phyloP scores from a whole-genome alignment of 2,113 vertebrate genomes.

The Numenius arquata region DNA sequence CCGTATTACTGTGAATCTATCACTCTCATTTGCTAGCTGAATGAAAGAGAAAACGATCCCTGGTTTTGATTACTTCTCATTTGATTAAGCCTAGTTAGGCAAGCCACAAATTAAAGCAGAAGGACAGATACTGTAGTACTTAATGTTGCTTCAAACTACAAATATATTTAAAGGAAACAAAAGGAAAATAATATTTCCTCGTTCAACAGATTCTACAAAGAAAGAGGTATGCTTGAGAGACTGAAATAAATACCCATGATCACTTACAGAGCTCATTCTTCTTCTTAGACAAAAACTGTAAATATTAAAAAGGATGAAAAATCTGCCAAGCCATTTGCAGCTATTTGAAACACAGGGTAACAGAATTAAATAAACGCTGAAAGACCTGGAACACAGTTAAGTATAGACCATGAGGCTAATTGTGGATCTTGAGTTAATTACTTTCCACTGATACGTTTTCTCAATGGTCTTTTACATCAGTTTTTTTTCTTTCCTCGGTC shows the following conservation, averaged over 20 bases:
- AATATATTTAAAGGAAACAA: constrained; percentile 18
- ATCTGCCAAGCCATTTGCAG: constrained; percentile 64
- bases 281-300: constrained; percentile 49
- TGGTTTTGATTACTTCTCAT: constrained; percentile 27
- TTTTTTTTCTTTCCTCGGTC: constrained; percentile 51
- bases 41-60: constrained; percentile 36
- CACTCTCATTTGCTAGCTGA: constrained; percentile 16
- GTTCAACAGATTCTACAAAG: background rate
- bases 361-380: constrained; percentile 68
- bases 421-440: constrained; percentile 78
- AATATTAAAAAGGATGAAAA: constrained; percentile 63
- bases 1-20: background rate
- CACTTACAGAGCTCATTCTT: constrained; percentile 57
- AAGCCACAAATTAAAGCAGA: constrained; percentile 44
- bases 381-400: constrained; percentile 72
- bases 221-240: background rate
- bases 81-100: constrained; percentile 28
- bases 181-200: constrained; percentile 38
- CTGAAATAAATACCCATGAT: constrained; percentile 61
- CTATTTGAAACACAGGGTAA: constrained; percentile 66
- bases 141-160: constrained; percentile 21
- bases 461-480: constrained; percentile 70
- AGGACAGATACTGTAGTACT: constrained; percentile 32
- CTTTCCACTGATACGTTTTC: constrained; percentile 72
- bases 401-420: constrained; percentile 74